phyloP scores from a whole-genome alignment of 2,113 vertebrate species.

The Atlantisia rogersi region DNA sequence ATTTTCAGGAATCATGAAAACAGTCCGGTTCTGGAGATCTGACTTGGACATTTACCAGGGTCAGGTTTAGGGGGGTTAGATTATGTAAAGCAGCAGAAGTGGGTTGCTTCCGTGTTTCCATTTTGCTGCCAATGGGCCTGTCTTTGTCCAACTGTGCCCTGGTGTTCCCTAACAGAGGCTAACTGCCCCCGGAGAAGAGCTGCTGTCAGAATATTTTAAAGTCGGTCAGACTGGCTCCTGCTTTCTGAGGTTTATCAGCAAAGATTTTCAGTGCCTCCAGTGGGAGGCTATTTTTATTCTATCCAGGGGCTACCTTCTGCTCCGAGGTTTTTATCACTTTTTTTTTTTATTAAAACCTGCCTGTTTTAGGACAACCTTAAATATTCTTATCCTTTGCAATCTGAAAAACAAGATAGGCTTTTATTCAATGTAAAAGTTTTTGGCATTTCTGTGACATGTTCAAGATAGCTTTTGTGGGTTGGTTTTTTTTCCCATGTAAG shows the following conservation, averaged over 20 bases:
- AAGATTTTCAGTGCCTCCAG: constrained; percentile 50
- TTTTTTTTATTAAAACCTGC: background rate
- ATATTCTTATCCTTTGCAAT: background rate
- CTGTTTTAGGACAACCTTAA: constrained; percentile 29
- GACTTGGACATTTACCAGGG: background rate
- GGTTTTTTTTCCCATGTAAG: background rate
- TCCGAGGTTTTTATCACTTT: background rate
- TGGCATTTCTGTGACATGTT: background rate
- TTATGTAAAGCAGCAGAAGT: background rate
- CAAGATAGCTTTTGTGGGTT: background rate
- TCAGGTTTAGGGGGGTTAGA: background rate
- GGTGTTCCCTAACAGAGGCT: background rate
- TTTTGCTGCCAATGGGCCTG: background rate
- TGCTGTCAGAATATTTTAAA: constrained; percentile 66
- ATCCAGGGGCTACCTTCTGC: constrained; percentile 33
- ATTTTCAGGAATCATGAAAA: background rate
- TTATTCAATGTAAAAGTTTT: background rate
- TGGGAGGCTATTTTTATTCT: constrained; percentile 58
- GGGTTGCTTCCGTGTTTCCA: background rate
- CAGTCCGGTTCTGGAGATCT: background rate
- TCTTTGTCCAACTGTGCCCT: constrained; percentile 22
- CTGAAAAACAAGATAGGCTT: background rate
- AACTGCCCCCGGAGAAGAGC: background rate
- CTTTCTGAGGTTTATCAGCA: constrained; percentile 45
- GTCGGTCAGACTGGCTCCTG: constrained; percentile 49